Evolutionary conservation across 1,140 invertebrate genomes (phyloP), one percentile per base, ranked within the genome.

Genomic region (Temnothorax nylanderi): DNA sequence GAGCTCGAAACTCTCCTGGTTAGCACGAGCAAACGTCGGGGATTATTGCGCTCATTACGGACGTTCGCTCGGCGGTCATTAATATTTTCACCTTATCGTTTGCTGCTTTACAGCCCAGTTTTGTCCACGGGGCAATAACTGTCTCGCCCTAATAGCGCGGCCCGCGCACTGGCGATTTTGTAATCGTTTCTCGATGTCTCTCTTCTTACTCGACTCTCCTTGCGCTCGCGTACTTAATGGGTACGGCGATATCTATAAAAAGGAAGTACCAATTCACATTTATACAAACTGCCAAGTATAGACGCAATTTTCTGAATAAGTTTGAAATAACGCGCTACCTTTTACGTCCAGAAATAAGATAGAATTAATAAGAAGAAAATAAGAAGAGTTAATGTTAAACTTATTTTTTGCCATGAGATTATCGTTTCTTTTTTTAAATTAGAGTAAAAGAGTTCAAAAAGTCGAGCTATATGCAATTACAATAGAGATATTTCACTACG

Each of bases 61-160:
- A 16, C 80, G 41, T 62, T 74, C 13, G n/a, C 18, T 84, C 32
- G 54, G 18, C 18, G 54, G 26, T 72, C 54, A 49, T 74, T 84
- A 74, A 84, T 84, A 84, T 84, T 84, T 84, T 84, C 80, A 62
- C 54, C 41, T 84, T 74, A 74, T 84, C 67, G 26, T 72, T 82
- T 72, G 78, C 64, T 51, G 78, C 37, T 82, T 82, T 72, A 82
- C 67, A 44, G 67, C 47, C 51, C 78, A 82, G 56, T 80, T 80
- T 82, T 82, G 51, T 72, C 37, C 41, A n/a, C 37, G 51, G 21
- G 75, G 18, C 64, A 78, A 65, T 72, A 72, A 82, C 41, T 82
- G 51, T 72, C 37, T 82, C 51, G 51, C 4, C 26, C 26, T 72
- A 74, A 82, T 82, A 58, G 37, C 51, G 21, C 3, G 51, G 7